These are phyloP conservation scores for Elysia crispata DNA, from an alignment of 2,888 invertebrate species.

Conservation along the genomic window DNA sequence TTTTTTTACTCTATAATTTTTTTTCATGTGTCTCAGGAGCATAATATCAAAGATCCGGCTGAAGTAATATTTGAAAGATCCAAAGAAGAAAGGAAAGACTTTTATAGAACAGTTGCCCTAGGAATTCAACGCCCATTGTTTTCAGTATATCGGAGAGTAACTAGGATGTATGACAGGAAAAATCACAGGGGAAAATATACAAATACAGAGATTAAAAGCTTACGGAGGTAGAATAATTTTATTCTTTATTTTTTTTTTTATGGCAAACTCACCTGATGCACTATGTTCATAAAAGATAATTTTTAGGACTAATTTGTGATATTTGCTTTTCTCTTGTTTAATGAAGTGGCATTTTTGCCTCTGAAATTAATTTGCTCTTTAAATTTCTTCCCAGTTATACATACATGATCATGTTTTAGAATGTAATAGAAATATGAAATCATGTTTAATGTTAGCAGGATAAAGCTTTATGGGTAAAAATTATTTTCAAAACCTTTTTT, in stretches of 20 bases:
- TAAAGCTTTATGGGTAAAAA: too few species aligned
- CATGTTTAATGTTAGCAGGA: too few species aligned
- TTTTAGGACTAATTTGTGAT: too few species aligned
- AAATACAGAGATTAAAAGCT: slow-evolving; percentile 76
- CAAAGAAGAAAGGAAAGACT: slow-evolving; percentile 79
- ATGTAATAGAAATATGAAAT: too few species aligned
- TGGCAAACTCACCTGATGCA: neutral
- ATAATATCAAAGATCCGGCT: slow-evolving; percentile 75
- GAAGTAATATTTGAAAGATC: slow-evolving; percentile 79
- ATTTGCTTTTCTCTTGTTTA: too few species aligned
- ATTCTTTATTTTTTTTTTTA: too few species aligned
- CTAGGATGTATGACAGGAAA: slow-evolving; percentile 79
- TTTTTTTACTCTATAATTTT: neutral
- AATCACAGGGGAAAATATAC: slow-evolving; percentile 79
- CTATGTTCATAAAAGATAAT: neutral
- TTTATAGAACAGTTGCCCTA: slow-evolving; percentile 77
- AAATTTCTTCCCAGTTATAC: too few species aligned
- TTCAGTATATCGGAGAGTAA: slow-evolving; percentile 78
- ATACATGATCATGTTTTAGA: too few species aligned
- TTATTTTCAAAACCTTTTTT: too few species aligned
- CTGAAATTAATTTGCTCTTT: too few species aligned
- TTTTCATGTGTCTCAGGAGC: slow-evolving; percentile 67
- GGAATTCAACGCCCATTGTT: slow-evolving; percentile 79
- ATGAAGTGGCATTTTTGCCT: too few species aligned
- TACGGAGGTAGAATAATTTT: slow-evolving; percentile 74